Evolutionary conservation across 1,140 invertebrate species (phyloP), one percentile per base, ranked within the genome.

Genomic region (Arion vulgaris): DNA sequence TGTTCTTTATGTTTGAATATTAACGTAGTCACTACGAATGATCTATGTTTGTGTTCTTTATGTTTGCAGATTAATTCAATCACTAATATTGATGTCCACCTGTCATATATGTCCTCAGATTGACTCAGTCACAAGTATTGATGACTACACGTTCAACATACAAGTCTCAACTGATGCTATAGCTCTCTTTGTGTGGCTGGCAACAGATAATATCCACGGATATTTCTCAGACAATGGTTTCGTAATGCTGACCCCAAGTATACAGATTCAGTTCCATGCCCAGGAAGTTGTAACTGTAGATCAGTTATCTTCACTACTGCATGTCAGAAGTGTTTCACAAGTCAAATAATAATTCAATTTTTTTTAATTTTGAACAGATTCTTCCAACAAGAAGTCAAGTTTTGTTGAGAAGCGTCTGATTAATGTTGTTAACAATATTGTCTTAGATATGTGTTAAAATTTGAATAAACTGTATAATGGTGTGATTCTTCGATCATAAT

Each of bases 181-280:
- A 5, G 78, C 78, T 34, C 66, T 80, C n/a, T 80, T 41, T 51
- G 78, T 80, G 0, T 80, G 78, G 78, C 39, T 80, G n/a, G 45
- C 78, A 17, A 28, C 78, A 26, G 78, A 41, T 0, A 49, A 69
- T 41, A n/a, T 45, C 13, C 2, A 28, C 2, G 78, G 78, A 11
- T n/a, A 26, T 39, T 80, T 80, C 38, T 80, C 78, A 2, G 68
- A 71, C 45, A 80, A 80, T 41, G 78, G 78, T 17, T 80, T 80
- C 36, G 34, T 36, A 13, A 45, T 80, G 38, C 28, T 71, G 26
- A 51, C 66, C 28, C 32, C 78, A 66, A 51, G 1, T 36, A 36
- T 9, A 28, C 38, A 41, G 26, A 66, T 80, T 39, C 11, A 38
- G 66, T 80, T 80, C 41, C 34, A 5, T 45, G 38, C 78, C 34